Evolutionary conservation across 2,113 vertebrate genomes (phyloP).

Genomic region (Cololabis saira): DNA sequence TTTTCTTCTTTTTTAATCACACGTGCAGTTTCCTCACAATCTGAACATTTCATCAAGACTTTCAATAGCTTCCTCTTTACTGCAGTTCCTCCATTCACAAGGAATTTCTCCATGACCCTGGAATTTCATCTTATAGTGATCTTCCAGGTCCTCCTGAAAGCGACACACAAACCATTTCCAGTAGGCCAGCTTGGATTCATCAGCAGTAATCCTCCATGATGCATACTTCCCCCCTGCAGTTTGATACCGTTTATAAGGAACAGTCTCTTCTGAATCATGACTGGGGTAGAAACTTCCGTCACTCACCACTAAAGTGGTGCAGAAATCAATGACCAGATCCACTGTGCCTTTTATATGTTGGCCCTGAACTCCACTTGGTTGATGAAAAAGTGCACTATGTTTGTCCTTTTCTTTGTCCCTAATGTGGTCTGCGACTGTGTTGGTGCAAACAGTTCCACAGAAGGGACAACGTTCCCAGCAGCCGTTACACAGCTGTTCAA

Average conservation of each 20-base stretch:
- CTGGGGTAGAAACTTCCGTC: rapidly evolving
- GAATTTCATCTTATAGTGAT: slow-evolving; percentile 8
- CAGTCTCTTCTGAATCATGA: rapidly evolving
- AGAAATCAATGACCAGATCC: slow-evolving; percentile 12
- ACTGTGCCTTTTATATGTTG: background rate
- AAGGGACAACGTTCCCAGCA: slow-evolving; percentile 76
- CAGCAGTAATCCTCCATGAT: slow-evolving; percentile 73
- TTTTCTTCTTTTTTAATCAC: too few species aligned
- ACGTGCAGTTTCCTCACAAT: background rate
- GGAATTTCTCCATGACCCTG: slow-evolving; percentile 3
- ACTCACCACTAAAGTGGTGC: slow-evolving; percentile 62
- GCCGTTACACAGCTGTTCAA: slow-evolving; percentile 57
- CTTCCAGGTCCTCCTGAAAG: slow-evolving; percentile 75
- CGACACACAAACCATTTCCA: slow-evolving; percentile 84
- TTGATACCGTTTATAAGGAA: slow-evolving; percentile 61
- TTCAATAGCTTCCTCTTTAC: slow-evolving; percentile 18
- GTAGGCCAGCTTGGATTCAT: slow-evolving; percentile 66
- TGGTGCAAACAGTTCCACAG: slow-evolving; percentile 69
- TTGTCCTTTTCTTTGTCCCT: too few species aligned
- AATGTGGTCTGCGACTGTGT: slow-evolving; percentile 47
- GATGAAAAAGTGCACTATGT: slow-evolving; percentile 59
- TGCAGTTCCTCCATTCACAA: background rate
- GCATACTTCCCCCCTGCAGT: slow-evolving; percentile 49
- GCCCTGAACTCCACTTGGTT: slow-evolving; percentile 28
- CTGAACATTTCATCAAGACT: slow-evolving; percentile 41